Evolutionary conservation across 35 echinoderm and acorn worm species (phyloP).

Genomic region (Ophioderma brevispina): DNA sequence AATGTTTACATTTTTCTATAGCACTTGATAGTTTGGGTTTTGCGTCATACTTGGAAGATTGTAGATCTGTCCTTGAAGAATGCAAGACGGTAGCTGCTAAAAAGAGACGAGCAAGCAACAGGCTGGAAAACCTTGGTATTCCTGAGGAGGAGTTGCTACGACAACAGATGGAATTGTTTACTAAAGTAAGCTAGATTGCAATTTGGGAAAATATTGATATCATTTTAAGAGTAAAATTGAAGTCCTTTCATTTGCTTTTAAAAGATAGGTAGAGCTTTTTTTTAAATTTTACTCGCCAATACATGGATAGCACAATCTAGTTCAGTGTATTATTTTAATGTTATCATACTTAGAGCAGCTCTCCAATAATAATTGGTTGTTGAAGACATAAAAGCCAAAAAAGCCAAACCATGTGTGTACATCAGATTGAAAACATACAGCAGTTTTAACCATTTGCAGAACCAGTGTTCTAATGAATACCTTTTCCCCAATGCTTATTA

Average conservation of each 20-base stretch:
- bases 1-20: too few relatives aligned
- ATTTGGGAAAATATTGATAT: not conserved
- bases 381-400: too few relatives aligned
- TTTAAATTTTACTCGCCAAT: not conserved
- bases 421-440: too few relatives aligned
- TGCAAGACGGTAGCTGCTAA: conserved; percentile 95
- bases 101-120: conserved; percentile 78
- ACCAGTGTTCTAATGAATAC: too few relatives aligned
- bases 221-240: too few relatives aligned
- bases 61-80: conserved; percentile 83
- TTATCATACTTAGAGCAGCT: too few relatives aligned
- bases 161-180: conserved; percentile 96
- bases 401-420: too few relatives aligned
- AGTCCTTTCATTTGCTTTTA: not conserved
- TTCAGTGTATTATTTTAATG: too few relatives aligned
- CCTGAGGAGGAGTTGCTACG: conserved; percentile 93
- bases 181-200: conserved; percentile 59
- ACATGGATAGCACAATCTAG: too few relatives aligned
- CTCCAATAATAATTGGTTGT: too few relatives aligned
- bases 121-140: conserved; percentile 96
- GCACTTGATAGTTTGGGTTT: conserved; percentile 97
- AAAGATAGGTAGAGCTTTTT: not conserved
- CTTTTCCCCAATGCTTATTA: too few relatives aligned
- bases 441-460: too few relatives aligned
- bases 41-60: conserved; percentile 84